Base-by-base conservation (phyloP, 2,797 vertebrate genomes). In the Melanotaenia pygmaea region DNA sequence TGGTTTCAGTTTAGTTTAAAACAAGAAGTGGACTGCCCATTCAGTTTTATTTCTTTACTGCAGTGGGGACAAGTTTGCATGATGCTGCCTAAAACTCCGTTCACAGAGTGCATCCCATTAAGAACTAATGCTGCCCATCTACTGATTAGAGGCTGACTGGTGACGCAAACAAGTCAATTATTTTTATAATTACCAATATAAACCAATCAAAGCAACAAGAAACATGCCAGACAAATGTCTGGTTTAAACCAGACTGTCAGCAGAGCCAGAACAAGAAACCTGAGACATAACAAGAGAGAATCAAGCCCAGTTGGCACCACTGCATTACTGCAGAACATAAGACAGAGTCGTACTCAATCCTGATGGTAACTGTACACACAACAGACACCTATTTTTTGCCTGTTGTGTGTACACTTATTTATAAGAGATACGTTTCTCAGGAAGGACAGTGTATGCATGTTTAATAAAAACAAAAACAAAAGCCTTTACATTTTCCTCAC, bases 291-390 rank as follows among this genome's bases (percentile, higher is more conserved):
- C 51, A 50, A 64, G 59, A 64, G 43, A 62, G 43, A 61, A 64
- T 59, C 16, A 70, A 64, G 24, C 26, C 68, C 72, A 86, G 84
- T 67, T 80, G 59, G 45, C 72, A 79, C 10, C 45, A 43, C 0
- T 47, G 67, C 54, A 74, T 57, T 73, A 56, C 22, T 47, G 72
- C 62, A 64, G 30, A 40, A n/a, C 43, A 72, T 28, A 68, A 72
- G 58, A 62, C n/a, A 35, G 51, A 38, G 47, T 47, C 26, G 40
- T 34, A 64, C 5, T 20, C 20, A 45, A 45, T 20, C 43, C 45
- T n/a, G 20, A 47, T 18, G 5, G 43, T 28, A 64, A 35, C 18
- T 20, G 54, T 62, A 70, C 20, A 26, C 16, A 64, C n/a, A 62
- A 12, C 20, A 61, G 4, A 2, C 3, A 14, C 38, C 30, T 18